Evolutionary conservation across 2,113 vertebrate genomes (phyloP).

Genomic region (Athene noctua): DNA sequence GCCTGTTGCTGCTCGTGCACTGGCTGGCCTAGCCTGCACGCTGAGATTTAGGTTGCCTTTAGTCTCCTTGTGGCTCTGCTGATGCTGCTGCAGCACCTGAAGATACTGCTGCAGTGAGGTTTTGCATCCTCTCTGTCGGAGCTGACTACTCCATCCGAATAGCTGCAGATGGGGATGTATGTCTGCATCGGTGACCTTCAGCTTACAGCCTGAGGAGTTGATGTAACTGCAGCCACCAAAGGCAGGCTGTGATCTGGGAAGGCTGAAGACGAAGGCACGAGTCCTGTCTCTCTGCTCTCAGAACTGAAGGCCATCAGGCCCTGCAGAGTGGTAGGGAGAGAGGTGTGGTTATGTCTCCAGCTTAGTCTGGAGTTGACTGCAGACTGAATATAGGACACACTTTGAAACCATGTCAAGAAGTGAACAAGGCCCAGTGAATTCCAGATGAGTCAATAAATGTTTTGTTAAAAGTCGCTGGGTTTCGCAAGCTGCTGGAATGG

Average conservation of each 20-base stretch:
- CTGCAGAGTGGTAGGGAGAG: neutral
- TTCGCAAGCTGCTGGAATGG: neutral
- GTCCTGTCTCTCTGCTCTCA: neutral
- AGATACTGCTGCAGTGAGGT: neutral
- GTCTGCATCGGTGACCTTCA: neutral
- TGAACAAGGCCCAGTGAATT: neutral
- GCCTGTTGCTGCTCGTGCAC: fast-evolving
- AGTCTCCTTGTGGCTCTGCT: neutral
- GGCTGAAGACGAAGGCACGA: neutral
- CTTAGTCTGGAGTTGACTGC: neutral
- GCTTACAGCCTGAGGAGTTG: neutral
- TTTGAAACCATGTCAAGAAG: neutral
- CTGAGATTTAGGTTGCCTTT: neutral
- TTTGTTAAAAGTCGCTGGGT: neutral
- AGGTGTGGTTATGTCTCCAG: neutral
- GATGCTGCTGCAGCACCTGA: neutral
- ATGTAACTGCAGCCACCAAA: neutral
- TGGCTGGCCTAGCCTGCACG: neutral
- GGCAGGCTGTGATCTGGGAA: neutral
- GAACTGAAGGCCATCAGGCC: neutral
- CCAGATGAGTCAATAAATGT: neutral
- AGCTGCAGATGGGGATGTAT: neutral
- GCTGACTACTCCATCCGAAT: neutral
- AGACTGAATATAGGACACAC: neutral
- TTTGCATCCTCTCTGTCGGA: fast-evolving